Conservation (phyloP, 2,797 vertebrate genomes). For the Enteromius argenteus region DNA sequence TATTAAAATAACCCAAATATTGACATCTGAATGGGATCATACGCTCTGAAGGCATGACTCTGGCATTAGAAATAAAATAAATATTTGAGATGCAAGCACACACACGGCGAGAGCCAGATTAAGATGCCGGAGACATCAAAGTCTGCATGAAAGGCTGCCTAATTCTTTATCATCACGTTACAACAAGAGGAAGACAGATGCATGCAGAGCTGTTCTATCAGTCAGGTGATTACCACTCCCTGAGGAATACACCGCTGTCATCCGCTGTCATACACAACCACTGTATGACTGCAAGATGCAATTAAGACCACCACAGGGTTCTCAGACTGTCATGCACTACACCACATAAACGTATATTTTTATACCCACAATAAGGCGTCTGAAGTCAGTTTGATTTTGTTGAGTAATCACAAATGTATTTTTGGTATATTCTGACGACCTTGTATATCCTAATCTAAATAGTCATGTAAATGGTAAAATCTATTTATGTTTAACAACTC, state of each 20-base stretch:
- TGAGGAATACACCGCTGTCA: conserved; percentile 65
- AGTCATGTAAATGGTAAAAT: not conserved
- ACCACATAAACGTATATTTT: conserved; percentile 26
- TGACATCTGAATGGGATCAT: not conserved
- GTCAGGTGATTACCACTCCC: conserved; percentile 69
- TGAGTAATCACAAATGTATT: not conserved
- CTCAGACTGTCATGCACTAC: conserved; percentile 65
- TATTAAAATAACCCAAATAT: not conserved
- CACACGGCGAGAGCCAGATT: conserved; percentile 21
- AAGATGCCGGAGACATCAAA: conserved; percentile 57
- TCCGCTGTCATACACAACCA: conserved; percentile 67
- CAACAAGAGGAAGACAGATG: conserved; percentile 67
- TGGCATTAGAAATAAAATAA: conserved; percentile 47
- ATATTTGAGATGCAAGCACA: conserved; percentile 36
- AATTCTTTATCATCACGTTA: conserved; percentile 63
- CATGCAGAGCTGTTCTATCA: conserved; percentile 67
- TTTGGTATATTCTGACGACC: not conserved
- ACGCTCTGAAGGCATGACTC: conserved; percentile 24
- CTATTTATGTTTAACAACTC: not conserved
- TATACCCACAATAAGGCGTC: not conserved
- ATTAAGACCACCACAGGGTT: conserved; percentile 76
- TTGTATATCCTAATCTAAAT: not conserved
- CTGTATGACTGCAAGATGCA: conserved; percentile 75
- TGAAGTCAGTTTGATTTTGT: not conserved
- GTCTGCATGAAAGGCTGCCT: conserved; percentile 52